Evolutionary conservation across 2,888 invertebrate species (phyloP).

Genomic region (Tricholauxania praeusta): DNA sequence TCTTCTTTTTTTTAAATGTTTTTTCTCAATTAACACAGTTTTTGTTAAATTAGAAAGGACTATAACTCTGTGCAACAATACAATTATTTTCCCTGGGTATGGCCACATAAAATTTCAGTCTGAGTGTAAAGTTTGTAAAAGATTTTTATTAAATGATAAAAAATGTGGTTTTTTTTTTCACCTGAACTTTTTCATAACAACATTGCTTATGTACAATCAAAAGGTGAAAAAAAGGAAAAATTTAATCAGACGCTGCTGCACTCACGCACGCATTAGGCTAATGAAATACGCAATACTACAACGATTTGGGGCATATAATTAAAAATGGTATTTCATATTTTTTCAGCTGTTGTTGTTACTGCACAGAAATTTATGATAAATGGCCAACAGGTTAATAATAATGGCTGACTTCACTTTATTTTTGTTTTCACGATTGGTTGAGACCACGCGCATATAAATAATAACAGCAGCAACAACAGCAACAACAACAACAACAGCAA

Average conservation of each 20-base stretch:
- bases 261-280: neutral
- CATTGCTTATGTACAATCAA: neutral
- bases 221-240: neutral
- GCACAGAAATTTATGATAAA: conserved; percentile 27
- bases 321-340: conserved; percentile 33
- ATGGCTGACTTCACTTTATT: conserved; percentile 57
- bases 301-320: conserved; percentile 13
- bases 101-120: neutral
- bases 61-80: too few relatives aligned
- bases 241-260: neutral
- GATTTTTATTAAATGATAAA: too few relatives aligned
- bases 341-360: conserved; percentile 11
- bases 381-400: conserved; percentile 58
- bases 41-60: too few relatives aligned
- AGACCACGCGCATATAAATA: neutral
- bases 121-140: neutral
- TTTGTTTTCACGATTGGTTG: conserved; percentile 40
- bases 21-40: too few relatives aligned
- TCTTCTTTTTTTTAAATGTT: too few relatives aligned
- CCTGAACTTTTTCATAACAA: neutral
- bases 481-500: too few relatives aligned
- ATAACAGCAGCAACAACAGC: too few relatives aligned
- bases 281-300: neutral
- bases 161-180: too few relatives aligned
- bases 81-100: too few relatives aligned